These are phyloP conservation scores for Micoletzkya japonica DNA, from an alignment of 2,888 invertebrate species.

Conservation along the genomic window DNA sequence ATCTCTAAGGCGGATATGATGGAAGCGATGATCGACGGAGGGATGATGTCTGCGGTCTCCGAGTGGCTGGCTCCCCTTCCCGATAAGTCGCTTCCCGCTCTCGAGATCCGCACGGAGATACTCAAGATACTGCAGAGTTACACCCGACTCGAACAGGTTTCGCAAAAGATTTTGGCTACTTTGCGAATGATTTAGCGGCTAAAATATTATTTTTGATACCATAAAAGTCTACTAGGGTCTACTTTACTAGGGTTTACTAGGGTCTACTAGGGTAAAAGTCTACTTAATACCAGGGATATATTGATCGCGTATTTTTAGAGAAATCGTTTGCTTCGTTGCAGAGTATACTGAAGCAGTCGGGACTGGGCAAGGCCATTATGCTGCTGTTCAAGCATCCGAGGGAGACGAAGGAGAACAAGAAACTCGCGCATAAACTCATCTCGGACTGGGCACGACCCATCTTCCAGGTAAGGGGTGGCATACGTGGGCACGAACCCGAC, in stretches of 20 bases:
- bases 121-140: conserved; percentile 68
- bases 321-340: conserved; percentile 62
- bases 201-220: background rate
- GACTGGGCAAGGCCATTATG: conserved; percentile 98
- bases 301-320: background rate
- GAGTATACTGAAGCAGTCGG: conserved; percentile 87
- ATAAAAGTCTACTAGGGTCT: no score
- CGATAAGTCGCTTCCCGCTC: conserved; percentile 84
- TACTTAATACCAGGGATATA: no score
- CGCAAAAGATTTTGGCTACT: background rate
- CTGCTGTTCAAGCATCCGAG: conserved; percentile 97
- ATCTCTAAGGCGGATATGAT: conserved; percentile 76
- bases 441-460: conserved; percentile 95
- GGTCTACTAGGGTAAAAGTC: no score
- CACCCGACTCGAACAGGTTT: conserved; percentile 21
- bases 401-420: conserved; percentile 76
- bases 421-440: conserved; percentile 46
- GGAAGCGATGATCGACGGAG: conserved; percentile 92
- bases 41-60: conserved; percentile 69
- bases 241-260: no score
- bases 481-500: no score
- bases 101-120: conserved; percentile 86
- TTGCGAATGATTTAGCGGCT: no score
- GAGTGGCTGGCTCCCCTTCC: conserved; percentile 99
- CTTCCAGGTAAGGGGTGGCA: conserved; percentile 42